Evolutionary conservation across 2,888 invertebrate genomes (phyloP), one percentile per base, ranked within the genome.

Genomic region (Xestia xanthographa): DNA sequence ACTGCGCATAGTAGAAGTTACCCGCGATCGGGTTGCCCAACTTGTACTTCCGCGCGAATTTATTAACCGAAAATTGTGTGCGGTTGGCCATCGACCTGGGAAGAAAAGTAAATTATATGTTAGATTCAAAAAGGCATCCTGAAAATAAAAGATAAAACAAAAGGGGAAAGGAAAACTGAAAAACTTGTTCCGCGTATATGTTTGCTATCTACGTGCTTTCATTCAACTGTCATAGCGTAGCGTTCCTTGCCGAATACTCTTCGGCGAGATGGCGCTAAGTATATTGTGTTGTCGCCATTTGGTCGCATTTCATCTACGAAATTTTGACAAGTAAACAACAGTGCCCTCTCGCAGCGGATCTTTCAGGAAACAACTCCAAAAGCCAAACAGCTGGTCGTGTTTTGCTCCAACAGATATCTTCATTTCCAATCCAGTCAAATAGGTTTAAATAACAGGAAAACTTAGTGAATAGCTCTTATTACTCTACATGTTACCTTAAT

Each of bases 1-100:
- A 98, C 89, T 98, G 95, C 0, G 98, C 98, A 92, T 98, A 97
- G 92, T 97, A 99, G 92, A 98, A 97, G 91, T 98, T 99, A 34
- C 98, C 98, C 78, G 98, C 98, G 71, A 98, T 93, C 0, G 98
- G 98, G 72, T 97, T 95, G 3, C 97, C 98, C 17, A 99, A 95
- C n/a, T 97, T 97, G 93, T 98, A 98, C 90, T 98, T 98, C 67
- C 5, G 0, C 4, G 34, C 60, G 34, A 60, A 60, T 20, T 60
- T 60, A 1, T 20, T 29, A 34, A 11, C 34, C 34, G 60, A 60
- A 34, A 60, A 60, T 9, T 60, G 20, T 20, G 20, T 5, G 34
- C 60, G 60, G 20, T 96, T 90, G 0, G 98, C 98, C 92, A 98
- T 98, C 34, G 96, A 96, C 48, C 96, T 96, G 93, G 8, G 91